These are phyloP conservation scores for Drosophila kambysellisi DNA, from an alignment of 2,888 invertebrate genomes.

Conservation along the genomic window DNA sequence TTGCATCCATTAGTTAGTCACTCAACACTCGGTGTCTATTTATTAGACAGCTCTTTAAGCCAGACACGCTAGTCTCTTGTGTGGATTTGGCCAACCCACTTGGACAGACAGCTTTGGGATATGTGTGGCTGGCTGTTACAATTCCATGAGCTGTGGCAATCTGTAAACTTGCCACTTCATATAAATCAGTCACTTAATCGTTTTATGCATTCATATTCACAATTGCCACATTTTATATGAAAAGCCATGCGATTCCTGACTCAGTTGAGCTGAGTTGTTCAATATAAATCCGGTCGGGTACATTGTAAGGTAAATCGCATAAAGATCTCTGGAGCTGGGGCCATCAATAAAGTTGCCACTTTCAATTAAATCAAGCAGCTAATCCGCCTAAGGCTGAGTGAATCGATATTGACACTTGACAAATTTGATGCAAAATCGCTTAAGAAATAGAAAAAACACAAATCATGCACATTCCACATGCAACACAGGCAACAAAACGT, in stretches of 20 bases:
- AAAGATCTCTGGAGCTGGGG: not conserved
- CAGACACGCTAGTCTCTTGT: constrained; percentile 28
- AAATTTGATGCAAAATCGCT: constrained; percentile 23
- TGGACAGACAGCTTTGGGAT: not conserved
- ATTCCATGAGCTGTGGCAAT: not conserved
- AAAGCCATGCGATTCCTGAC: not conserved
- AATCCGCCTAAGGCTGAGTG: not conserved
- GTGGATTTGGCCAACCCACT: constrained; percentile 10
- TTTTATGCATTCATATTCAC: not conserved
- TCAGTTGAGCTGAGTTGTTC: not conserved
- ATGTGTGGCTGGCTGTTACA: constrained; percentile 6
- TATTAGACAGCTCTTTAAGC: constrained; percentile 9
- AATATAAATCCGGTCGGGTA: not conserved
- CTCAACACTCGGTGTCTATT: constrained; percentile 41
- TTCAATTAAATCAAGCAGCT: not conserved
- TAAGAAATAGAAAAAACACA: not conserved
- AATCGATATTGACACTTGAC: not conserved
- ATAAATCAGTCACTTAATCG: not conserved
- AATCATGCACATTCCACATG: constrained; percentile 60
- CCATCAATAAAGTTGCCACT: constrained; percentile 1
- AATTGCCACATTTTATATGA: not conserved
- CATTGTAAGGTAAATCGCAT: not conserved
- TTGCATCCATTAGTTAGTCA: constrained; percentile 33
- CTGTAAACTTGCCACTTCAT: constrained; percentile 9
- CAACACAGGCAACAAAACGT: constrained; percentile 69